A percentile compares a stretch with the other conserved stretches of the same genome.
Evolutionary conservation across 2,888 invertebrate species (phyloP).

Genomic region (Acronicta psi): DNA sequence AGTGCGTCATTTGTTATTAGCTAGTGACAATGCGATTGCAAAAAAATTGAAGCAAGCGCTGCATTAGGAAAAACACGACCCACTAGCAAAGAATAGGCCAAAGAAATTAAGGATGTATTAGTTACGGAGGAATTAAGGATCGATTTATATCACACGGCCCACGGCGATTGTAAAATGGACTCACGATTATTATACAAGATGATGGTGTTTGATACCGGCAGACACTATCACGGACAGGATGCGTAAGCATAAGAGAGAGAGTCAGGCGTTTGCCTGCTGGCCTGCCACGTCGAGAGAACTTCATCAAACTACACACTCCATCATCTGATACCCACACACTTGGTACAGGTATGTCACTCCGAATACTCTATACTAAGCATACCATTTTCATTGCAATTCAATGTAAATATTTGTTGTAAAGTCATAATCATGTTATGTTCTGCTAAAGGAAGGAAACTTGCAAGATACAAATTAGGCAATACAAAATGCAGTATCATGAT

Average conservation of each 20-base stretch:
- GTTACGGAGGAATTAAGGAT: constrained; percentile 80
- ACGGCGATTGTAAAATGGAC: constrained; percentile 87
- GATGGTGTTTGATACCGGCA: constrained; percentile 83
- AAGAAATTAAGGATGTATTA: constrained; percentile 87
- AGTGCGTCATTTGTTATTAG: constrained; percentile 84
- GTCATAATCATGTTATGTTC: constrained; percentile 32
- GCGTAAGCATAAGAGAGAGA: constrained; percentile 88
- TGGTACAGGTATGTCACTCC: constrained; percentile 67
- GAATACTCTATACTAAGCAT: neutral
- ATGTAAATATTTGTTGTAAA: constrained; percentile 42
- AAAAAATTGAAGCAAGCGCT: constrained; percentile 78
- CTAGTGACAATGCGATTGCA: constrained; percentile 87
- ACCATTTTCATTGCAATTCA: constrained; percentile 28
- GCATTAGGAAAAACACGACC: constrained; percentile 73
- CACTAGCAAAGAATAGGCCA: constrained; percentile 86
- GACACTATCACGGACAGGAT: constrained; percentile 83
- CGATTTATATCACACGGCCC: constrained; percentile 85
- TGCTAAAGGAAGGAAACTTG: constrained; percentile 12
- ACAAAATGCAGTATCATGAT: constrained; percentile 4
- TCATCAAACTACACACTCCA: constrained; percentile 73
- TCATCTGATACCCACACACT: constrained; percentile 81
- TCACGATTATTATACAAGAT: constrained; percentile 82
- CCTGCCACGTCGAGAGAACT: constrained; percentile 80
- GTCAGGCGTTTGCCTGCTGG: constrained; percentile 85
- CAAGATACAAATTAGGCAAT: constrained; percentile 13